phyloP scores from a whole-genome alignment of 2,113 vertebrate species.

The Corythornis vintsioides region DNA sequence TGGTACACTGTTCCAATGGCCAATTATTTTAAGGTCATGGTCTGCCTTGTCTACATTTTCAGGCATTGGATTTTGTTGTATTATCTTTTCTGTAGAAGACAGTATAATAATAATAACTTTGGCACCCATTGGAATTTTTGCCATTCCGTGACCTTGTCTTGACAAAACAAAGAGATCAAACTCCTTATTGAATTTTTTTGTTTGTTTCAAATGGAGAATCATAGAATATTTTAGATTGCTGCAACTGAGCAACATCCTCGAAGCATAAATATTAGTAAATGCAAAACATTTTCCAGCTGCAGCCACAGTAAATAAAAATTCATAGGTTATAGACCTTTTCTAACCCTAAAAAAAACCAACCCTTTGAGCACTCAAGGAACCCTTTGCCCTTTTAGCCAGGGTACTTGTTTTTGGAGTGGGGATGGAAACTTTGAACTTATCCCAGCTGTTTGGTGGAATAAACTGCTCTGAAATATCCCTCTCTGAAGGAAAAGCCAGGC shows the following conservation, averaged over 20 bases:
- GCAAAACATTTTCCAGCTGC: not conserved
- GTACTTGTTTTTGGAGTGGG: not conserved
- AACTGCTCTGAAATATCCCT: not conserved
- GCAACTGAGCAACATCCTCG: not conserved
- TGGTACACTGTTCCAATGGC: not conserved
- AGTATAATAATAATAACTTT: not conserved
- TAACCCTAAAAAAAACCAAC: not conserved
- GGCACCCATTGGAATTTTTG: not conserved
- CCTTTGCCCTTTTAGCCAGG: not conserved
- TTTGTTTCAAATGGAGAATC: not conserved
- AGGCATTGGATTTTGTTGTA: not conserved
- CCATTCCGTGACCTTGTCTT: not conserved
- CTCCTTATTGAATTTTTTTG: not conserved
- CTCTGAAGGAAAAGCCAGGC: not conserved
- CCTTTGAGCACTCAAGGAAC: not conserved
- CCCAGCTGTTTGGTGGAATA: not conserved
- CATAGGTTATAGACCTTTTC: not conserved
- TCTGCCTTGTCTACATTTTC: not conserved
- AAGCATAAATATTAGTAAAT: not conserved
- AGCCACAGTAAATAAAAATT: not conserved
- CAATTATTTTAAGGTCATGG: not conserved
- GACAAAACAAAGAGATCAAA: not conserved
- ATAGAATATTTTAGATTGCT: not conserved
- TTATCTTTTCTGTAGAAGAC: not conserved
- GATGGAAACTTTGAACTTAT: not conserved